Evolutionary conservation across 1,140 invertebrate genomes (phyloP), one percentile per base, ranked within the genome.

Genomic region (Ephestia elutella): DNA sequence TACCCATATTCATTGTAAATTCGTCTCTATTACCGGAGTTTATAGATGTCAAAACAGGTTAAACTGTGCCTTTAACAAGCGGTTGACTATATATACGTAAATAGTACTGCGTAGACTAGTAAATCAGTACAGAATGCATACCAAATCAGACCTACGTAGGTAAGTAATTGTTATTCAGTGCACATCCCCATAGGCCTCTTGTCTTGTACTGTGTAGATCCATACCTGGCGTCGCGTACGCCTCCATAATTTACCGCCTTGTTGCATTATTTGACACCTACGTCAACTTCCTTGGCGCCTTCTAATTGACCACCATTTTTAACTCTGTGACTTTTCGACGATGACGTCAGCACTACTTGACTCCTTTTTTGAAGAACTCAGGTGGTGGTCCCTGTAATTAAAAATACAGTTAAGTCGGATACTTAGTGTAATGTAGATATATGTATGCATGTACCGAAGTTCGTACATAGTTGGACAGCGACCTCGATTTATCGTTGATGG

Each of bases 111-210:
- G 11, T 32, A 32, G 30, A 32, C 30, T 32, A 32, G 30, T 32
- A 32, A 32, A 32, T 32, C 30, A 44, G 38, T 44, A 44, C 7
- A 44, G 15, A 9, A 35, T 35, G 32, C 32, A 35, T 35, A 35
- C 32, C 8, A 10, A 35, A 35, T 13, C 32, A 13, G 9, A 13
- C 2, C 3, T 3, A 15, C 13, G 2, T 44, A n/a, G n/a, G n/a
- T n/a, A n/a, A n/a, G n/a, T n/a, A 54, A 30, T 54, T 30, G 32
- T 30, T 21, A 50, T 50, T 25, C 38, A 58, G 2, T 58, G 17
- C 25, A 30, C 38, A 15, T 17, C 2, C 1, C 15, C 38, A 44
- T 15, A 44, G 38, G 38, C 38, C 10, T 44, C 38, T 44, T 44
- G n/a, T 15, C 38, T 44, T 44, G 38, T 10, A 10, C 30, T 32